These are phyloP conservation scores for Rhizomys pruinosus DNA, from an alignment of 2,113 vertebrate genomes.

Conservation along the genomic window DNA sequence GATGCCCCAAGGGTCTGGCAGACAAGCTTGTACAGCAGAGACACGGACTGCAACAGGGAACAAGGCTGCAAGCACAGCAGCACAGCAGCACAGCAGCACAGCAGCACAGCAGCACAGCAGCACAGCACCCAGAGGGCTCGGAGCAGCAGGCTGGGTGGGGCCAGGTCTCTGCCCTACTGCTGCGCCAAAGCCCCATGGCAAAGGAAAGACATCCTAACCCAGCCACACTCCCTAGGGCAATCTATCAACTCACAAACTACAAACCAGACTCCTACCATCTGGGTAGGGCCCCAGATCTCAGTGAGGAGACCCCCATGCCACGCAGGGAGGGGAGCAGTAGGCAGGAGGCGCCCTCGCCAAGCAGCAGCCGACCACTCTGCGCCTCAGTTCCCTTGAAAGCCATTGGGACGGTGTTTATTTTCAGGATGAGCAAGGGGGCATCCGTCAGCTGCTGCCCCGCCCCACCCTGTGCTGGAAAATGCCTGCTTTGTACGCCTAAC, in stretches of 20 bases:
- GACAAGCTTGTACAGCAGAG: not conserved
- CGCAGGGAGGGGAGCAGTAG: no score
- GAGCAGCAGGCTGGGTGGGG: not conserved
- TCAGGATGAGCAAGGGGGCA: not conserved
- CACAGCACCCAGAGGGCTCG: not conserved
- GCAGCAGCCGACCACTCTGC: not conserved
- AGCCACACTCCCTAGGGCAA: not conserved
- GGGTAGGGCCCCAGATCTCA: not conserved
- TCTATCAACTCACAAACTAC: not conserved
- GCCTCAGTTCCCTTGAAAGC: not conserved
- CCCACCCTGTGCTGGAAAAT: conserved; percentile 7
- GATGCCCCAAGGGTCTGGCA: not conserved
- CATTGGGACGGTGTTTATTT: not conserved
- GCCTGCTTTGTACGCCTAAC: conserved; percentile 70
- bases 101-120: rapidly evolving
- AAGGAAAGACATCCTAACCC: not conserved
- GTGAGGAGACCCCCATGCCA: not conserved
- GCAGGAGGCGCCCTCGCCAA: not conserved
- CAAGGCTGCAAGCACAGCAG: not conserved
- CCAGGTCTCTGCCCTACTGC: not conserved
- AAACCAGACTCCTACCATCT: not conserved
- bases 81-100: no score
- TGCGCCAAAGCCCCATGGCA: not conserved
- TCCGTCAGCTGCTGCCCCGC: not conserved
- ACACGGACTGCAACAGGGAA: rapidly evolving